These are phyloP conservation scores for Lytechinus variegatus DNA, from an alignment of 35 echinoderm and acorn worm genomes.

Conservation along the genomic window DNA sequence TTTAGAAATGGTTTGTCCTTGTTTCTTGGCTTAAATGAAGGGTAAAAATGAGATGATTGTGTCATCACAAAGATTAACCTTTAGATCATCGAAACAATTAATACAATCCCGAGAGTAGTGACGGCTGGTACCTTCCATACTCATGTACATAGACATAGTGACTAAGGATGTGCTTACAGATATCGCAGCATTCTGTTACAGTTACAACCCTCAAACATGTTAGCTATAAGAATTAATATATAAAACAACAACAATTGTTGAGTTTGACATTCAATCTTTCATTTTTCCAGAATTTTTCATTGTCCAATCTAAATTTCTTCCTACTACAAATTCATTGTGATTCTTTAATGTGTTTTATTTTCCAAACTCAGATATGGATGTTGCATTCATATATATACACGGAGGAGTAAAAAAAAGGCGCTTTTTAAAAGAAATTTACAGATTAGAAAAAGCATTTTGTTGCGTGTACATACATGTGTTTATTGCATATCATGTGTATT, in stretches of 20 bases:
- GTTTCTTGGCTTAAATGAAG: too few species aligned
- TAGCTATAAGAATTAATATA: neutral
- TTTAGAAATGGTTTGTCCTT: too few species aligned
- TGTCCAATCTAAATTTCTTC: neutral
- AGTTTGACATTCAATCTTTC: neutral
- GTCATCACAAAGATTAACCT: too few species aligned
- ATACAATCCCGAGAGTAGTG: too few species aligned
- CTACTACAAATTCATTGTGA: neutral
- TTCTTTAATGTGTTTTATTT: neutral
- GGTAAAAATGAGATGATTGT: too few species aligned
- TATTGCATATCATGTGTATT: neutral
- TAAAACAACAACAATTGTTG: neutral
- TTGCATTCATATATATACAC: neutral
- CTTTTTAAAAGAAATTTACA: neutral
- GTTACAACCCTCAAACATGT: neutral
- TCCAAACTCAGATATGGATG: neutral
- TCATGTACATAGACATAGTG: too few species aligned
- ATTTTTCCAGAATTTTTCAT: neutral
- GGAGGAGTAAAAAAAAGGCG: neutral
- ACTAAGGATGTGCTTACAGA: too few species aligned
- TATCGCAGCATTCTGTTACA: neutral
- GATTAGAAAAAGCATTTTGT: neutral
- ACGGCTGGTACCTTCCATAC: too few species aligned
- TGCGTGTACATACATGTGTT: neutral
- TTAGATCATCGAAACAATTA: too few species aligned